Evolutionary conservation across 1,140 invertebrate genomes (phyloP).

Genomic region (Caenorhabditis elegans): WBcel235 BX284606.5:15696501-15697000

Average conservation of each 20-base stretch:
- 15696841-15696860: too few species aligned
- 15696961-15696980: too few species aligned
- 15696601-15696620: conserved; percentile 24
- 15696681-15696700: conserved; percentile 27
- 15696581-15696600: background rate
- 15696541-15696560: background rate
- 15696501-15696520: background rate
- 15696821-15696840: background rate
- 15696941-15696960: too few species aligned
- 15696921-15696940: too few species aligned
- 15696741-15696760: background rate
- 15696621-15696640: conserved; percentile 17
- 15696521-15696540: background rate
- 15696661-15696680: conserved; percentile 32
- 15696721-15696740: conserved; percentile 19
- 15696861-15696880: too few species aligned
- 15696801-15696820: background rate
- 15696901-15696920: too few species aligned
- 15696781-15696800: conserved; percentile 4
- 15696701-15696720: background rate
- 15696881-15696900: too few species aligned
- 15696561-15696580: conserved; percentile 2
- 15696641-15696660: conserved; percentile 21
- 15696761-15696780: conserved; percentile 8
- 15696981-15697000: too few species aligned